Base-by-base conservation (phyloP, 2,113 vertebrate species). In the Lepus timidus region DNA sequence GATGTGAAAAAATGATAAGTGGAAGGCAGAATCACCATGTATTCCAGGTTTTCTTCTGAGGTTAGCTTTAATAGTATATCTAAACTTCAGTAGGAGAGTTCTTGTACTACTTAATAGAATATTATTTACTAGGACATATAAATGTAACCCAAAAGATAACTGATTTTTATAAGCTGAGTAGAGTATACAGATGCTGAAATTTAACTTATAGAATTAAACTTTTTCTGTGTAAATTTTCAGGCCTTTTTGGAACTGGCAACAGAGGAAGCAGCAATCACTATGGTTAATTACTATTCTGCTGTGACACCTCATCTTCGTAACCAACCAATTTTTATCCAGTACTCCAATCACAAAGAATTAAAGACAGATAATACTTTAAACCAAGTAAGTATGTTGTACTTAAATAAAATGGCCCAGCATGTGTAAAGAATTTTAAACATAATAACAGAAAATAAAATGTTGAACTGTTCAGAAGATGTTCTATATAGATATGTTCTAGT, bases 331-430 rank as follows among this genome's bases (percentile, higher is more conserved):
- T 99, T 99, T 90, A 99, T 99, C 96, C 99, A 99, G 94, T 99
- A 99, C 97, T 99, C 99, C 49, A 99, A 99, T 98, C 99, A 99
- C 97, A 99, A 99, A 98, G 99, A 99, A 76, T 98, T 99, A 9
- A 99, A 99, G 98, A 99, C 99, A 17, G 99, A 99, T 98, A 99
- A 99, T 95, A 98, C 99, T 36, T 98, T 99, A 88, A 99, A 99
- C 97, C 99, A 99, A 98, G 99, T 99, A 96, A 97, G 29, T 94
- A 80, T 95, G 52, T 85, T 31, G 1, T 75, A 78, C 12, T 73
- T 71, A 75, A 90, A 10, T 64, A 88, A 90, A 90, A 71, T 87
- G 49, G 8, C 55, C 20, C 55, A 16, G 31, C 84, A 36, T 2
- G 31, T 83, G 36, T 20, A 85, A 91, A 55, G 27, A 74, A 4